Evolutionary conservation across 2,113 vertebrate genomes (phyloP).

Genomic region (Phylloscopus whistleri): DNA sequence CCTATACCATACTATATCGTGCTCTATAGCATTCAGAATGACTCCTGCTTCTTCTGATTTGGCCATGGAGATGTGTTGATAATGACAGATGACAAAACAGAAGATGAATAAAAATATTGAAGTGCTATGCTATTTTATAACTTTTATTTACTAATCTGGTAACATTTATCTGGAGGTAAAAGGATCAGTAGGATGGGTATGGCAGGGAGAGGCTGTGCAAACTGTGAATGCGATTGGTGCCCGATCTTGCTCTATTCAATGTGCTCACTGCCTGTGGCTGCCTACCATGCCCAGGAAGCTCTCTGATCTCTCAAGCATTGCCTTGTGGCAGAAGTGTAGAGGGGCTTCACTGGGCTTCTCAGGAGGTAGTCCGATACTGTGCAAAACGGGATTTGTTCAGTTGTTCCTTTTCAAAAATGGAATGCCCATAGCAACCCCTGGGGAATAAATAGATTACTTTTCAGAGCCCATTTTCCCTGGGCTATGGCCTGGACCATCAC

Average conservation of each 20-base stretch:
- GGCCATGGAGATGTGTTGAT: neutral
- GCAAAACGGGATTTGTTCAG: neutral
- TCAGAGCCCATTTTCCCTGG: neutral
- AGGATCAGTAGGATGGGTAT: neutral
- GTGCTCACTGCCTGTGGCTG: neutral
- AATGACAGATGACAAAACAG: neutral
- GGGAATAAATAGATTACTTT: neutral
- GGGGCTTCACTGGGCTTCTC: neutral
- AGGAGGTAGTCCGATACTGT: neutral
- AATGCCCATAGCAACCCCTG: neutral
- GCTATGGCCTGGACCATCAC: neutral
- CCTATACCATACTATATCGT: neutral
- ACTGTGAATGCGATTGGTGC: accelerated
- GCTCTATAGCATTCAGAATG: neutral
- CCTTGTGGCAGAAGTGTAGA: neutral
- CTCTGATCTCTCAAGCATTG: neutral
- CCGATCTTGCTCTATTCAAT: neutral
- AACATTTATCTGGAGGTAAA: neutral
- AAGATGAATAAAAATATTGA: neutral
- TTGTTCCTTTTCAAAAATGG: neutral
- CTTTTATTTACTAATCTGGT: neutral
- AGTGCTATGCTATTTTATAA: neutral
- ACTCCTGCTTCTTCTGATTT: neutral
- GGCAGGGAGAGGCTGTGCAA: neutral
- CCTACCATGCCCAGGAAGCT: neutral